These are phyloP conservation scores for Agelastica alni DNA, from an alignment of 2,888 invertebrate genomes.

Conservation along the genomic window DNA sequence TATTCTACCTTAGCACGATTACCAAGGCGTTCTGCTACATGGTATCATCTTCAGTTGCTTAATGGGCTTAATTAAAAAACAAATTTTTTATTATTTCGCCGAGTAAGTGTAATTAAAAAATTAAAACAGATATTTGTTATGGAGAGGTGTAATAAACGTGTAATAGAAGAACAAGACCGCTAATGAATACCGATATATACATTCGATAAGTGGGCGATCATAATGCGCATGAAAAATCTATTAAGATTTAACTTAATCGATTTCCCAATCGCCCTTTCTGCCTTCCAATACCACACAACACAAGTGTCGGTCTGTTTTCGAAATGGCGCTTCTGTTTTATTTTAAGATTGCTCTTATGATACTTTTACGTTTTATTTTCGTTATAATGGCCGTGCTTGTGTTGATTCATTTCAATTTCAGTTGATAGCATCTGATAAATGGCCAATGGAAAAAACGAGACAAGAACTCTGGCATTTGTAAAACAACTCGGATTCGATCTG, in stretches of 20 bases:
- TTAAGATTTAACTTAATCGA: conserved; percentile 35
- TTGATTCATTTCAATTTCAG: conserved; percentile 41
- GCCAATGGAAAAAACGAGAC: conserved; percentile 31
- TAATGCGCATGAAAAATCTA: conserved; percentile 30
- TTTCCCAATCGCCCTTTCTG: conserved; percentile 31
- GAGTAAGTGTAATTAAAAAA: too few relatives aligned
- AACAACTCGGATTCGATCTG: conserved; percentile 4
- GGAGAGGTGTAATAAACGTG: too few relatives aligned
- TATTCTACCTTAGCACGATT: too few relatives aligned
- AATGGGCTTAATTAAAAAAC: too few relatives aligned
- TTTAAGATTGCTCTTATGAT: conserved; percentile 36
- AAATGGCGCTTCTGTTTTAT: conserved; percentile 41
- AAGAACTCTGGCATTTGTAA: conserved; percentile 27
- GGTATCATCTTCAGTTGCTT: too few relatives aligned
- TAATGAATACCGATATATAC: conserved; percentile 7
- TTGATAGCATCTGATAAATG: conserved; percentile 43
- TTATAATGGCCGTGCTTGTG: conserved; percentile 41
- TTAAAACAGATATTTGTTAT: too few relatives aligned
- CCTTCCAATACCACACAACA: conserved; percentile 25
- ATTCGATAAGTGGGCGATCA: conserved; percentile 10
- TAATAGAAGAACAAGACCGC: too few relatives aligned
- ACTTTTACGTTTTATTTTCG: conserved; percentile 39
- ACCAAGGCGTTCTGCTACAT: too few relatives aligned
- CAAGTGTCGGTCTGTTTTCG: conserved; percentile 41
- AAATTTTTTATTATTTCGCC: not conserved